A percentile compares a stretch with the other conserved stretches of the same genome.
Evolutionary conservation across 92 coral and sea anemone genomes (phyloP).

Genomic region (Heteractis magnifica): DNA sequence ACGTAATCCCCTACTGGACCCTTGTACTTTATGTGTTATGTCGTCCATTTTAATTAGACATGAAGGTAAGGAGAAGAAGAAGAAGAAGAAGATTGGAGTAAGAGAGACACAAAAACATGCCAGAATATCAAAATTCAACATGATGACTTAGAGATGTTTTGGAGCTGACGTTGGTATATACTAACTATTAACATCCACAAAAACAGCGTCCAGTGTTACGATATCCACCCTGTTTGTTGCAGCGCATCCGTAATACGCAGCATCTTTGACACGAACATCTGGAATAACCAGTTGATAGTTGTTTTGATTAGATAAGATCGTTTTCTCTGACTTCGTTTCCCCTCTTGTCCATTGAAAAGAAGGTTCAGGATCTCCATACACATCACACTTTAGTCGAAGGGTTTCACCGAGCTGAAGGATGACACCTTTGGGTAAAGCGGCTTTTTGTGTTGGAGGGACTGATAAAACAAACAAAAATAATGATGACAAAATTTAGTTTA

Average conservation of each 20-base stretch:
- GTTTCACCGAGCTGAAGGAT: constrained; percentile 30
- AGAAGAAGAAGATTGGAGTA: too few species aligned
- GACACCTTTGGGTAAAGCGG: constrained; percentile 1
- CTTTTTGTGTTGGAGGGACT: constrained; percentile 15
- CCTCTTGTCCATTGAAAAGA: constrained; percentile 13
- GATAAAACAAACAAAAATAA: neutral
- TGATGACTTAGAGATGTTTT: too few species aligned
- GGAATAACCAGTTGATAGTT: constrained; percentile 18
- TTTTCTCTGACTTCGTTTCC: neutral
- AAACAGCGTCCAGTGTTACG: neutral
- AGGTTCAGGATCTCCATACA: constrained; percentile 41
- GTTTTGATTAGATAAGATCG: neutral
- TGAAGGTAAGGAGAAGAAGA: too few species aligned
- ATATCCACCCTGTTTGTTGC: constrained; percentile 21
- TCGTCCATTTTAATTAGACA: too few species aligned
- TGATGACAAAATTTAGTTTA: neutral
- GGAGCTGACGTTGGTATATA: too few species aligned
- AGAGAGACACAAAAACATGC: too few species aligned
- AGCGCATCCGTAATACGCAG: constrained; percentile 30
- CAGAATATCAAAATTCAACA: too few species aligned
- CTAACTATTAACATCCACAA: constrained; percentile 1
- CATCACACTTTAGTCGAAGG: constrained; percentile 26
- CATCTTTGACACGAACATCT: constrained; percentile 20
- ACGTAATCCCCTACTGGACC: too few species aligned
- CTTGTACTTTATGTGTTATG: too few species aligned